Percentiles rank a stretch among this genome's conserved stretches.
These are phyloP conservation scores for Grapholita molesta DNA, from an alignment of 1,140 invertebrate genomes.

Conservation along the genomic window DNA sequence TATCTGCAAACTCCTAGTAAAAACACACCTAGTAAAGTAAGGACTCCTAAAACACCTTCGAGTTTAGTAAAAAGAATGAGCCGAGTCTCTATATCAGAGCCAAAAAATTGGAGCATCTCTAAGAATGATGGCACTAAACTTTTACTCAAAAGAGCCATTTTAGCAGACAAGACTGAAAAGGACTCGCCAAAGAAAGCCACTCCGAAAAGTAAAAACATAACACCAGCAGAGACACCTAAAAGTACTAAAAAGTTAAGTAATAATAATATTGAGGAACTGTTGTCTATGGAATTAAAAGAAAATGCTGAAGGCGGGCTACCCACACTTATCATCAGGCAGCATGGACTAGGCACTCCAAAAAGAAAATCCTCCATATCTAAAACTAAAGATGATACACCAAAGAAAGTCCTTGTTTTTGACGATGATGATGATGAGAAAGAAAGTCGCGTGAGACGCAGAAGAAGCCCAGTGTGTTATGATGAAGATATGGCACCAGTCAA, in stretches of 20 bases:
- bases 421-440: constrained; percentile 43
- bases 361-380: constrained; percentile 46
- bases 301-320: constrained; percentile 66
- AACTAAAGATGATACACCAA: constrained; percentile 51
- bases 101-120: constrained; percentile 65
- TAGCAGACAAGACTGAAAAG: constrained; percentile 62
- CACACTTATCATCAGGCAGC: constrained; percentile 62
- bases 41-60: constrained; percentile 62
- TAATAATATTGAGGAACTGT: constrained; percentile 49
- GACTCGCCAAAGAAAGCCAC: constrained; percentile 46
- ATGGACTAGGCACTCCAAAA: constrained; percentile 53
- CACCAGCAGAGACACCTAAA: constrained; percentile 40
- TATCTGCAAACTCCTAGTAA: constrained; percentile 63
- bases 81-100: constrained; percentile 56
- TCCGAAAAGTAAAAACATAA: constrained; percentile 36
- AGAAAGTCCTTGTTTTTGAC: constrained; percentile 58
- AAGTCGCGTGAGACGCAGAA: neutral
- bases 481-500: neutral
- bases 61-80: constrained; percentile 65
- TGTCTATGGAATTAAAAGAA: constrained; percentile 64
- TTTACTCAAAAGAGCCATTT: constrained; percentile 71
- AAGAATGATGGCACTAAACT: constrained; percentile 71
- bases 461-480: neutral
- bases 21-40: constrained; percentile 29
- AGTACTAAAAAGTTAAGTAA: constrained; percentile 44